phyloP scores from a whole-genome alignment of 1,140 invertebrate species.

The Panulirus ornatus region DNA sequence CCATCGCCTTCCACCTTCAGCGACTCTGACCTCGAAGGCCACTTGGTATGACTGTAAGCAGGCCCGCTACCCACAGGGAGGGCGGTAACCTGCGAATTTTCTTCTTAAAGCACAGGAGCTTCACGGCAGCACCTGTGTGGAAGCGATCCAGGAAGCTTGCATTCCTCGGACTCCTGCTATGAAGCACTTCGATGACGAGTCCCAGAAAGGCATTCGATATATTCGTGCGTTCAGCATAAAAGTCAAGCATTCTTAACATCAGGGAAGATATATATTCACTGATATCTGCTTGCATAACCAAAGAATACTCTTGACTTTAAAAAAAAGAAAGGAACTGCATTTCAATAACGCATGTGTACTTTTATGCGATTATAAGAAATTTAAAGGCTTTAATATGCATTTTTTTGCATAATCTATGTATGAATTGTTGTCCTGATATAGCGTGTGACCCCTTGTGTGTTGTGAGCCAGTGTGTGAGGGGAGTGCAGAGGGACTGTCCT shows the following conservation, averaged over 20 bases:
- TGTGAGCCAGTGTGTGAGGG: conserved; percentile 2
- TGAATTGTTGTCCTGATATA: conserved; percentile 21
- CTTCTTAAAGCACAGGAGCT: background rate
- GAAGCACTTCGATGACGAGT: background rate
- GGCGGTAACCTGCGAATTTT: conserved; percentile 3
- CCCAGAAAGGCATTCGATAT: background rate
- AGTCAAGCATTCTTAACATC: conserved; percentile 17
- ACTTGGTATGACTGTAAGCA: conserved; percentile 64
- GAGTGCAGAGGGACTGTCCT: background rate
- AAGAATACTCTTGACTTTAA: conserved; percentile 46
- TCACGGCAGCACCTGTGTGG: background rate
- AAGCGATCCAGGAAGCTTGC: background rate
- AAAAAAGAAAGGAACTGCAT: conserved; percentile 19
- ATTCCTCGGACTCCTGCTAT: background rate
- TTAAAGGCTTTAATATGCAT: conserved; percentile 57
- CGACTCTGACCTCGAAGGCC: conserved; percentile 64
- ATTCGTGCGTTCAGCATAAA: background rate
- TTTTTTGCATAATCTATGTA: conserved; percentile 46
- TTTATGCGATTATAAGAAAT: conserved; percentile 33
- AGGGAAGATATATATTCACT: conserved; percentile 25
- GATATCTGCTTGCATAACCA: conserved; percentile 59
- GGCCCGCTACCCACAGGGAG: conserved; percentile 12
- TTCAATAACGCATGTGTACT: conserved; percentile 43
- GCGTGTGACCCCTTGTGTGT: conserved; percentile 1
- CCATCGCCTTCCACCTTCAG: conserved; percentile 65